Percentiles rank a stretch among this genome's conserved stretches.
phyloP scores from a whole-genome alignment of 2,113 vertebrate genomes.

The Ariopsis seemanni region DNA sequence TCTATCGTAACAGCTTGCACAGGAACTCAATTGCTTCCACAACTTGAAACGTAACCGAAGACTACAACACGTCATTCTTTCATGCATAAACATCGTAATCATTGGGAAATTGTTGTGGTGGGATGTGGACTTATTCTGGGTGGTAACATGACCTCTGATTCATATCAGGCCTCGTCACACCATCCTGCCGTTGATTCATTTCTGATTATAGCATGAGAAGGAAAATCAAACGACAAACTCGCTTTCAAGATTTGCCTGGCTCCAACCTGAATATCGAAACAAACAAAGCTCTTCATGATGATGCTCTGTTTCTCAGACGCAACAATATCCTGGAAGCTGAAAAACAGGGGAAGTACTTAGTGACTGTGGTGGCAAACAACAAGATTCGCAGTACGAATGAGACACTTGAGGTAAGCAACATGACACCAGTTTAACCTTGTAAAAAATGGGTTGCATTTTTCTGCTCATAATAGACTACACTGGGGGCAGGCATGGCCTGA shows the following conservation, averaged over 20 bases:
- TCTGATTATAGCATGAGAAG: background rate
- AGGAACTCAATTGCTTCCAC: background rate
- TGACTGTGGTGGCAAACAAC: slow-evolving; percentile 77
- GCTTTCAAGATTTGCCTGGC: background rate
- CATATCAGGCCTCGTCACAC: background rate
- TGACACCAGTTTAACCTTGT: background rate
- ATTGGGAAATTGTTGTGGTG: background rate
- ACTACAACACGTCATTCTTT: background rate
- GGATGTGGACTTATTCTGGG: background rate
- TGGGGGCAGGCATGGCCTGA: too few species aligned
- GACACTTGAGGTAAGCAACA: slow-evolving; percentile 73
- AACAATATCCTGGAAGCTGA: slow-evolving; percentile 70
- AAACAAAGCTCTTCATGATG: background rate
- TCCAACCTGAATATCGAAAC: background rate
- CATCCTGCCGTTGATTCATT: background rate
- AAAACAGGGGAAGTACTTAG: slow-evolving; percentile 81
- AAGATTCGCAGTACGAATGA: slow-evolving; percentile 56
- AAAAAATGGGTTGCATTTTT: too few species aligned
- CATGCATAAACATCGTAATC: background rate
- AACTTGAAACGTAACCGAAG: background rate
- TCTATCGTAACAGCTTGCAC: background rate
- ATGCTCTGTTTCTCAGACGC: slow-evolving; percentile 68
- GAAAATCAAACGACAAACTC: background rate
- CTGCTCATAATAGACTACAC: too few species aligned
- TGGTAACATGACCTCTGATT: background rate